Base-by-base conservation (phyloP, 2,113 vertebrate species). In the Aptenodytes forsteri region DNA sequence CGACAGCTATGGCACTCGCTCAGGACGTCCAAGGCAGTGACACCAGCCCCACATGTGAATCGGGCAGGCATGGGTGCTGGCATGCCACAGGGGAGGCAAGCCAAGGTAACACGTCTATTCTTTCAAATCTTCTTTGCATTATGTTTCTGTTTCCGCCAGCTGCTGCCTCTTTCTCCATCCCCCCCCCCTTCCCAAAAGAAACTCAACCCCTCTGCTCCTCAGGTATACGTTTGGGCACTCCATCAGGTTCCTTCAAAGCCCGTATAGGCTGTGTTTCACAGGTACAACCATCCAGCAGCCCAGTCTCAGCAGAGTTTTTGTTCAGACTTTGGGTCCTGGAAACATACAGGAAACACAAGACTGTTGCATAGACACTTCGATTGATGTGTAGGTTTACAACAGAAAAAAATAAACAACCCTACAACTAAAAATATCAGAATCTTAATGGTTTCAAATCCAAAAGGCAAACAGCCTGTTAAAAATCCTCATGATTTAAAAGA, bases 1-100 rank as follows among this genome's bases (percentile, higher is more conserved):
- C 1, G 6, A 6, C 9, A 42, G 40, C 66, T 2, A 0, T 3
- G 0, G 47, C 21, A 13, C 49, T 29, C 3, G 3, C 59, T 42
- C 13, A 1, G 30, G 58, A 15, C 0, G 1, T 2, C 16, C 14
- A 22, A 16, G 29, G 50, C 29, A 54, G 77, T 2, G 20, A 18
- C 71, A 47, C 16, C 29, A 20, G 76, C 38, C 29, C 58, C 0
- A 0, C 16, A 29, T 10, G 16, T 10, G 21, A 20, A 17, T 9
- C 0, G 2, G 20, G 42, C 54, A 73, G 56, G n/a, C 30, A 27
- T 0, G 5, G 55, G 42, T 3, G 1, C 55, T 22, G 46, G 26
- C 42, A 70, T 10, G 46, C 36, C 40, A 30, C n/a, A 17, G 29
- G 11, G 61, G 10, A 66, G 59, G 19, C 54, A 18, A 38, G 26